Percentiles rank a stretch among this genome's conserved stretches.
These are phyloP conservation scores for Cabera pusaria DNA, from an alignment of 2,888 invertebrate species.

Conservation along the genomic window DNA sequence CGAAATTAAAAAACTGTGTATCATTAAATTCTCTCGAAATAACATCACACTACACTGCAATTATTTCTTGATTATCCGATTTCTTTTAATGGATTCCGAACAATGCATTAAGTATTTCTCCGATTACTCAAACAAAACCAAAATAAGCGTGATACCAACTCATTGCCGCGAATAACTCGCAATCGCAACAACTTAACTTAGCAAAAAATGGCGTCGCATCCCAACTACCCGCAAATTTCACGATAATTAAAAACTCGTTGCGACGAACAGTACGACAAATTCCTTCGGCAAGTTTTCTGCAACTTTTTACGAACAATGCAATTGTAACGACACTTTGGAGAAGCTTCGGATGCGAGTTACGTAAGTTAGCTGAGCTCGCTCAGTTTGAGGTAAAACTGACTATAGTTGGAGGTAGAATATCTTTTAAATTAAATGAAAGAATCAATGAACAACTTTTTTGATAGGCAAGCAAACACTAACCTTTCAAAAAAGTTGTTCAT, in stretches of 20 bases:
- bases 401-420: constrained; percentile 1
- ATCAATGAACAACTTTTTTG: no score
- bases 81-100: no score
- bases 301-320: constrained; percentile 41
- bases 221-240: constrained; percentile 18
- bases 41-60: no score
- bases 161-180: constrained; percentile 9
- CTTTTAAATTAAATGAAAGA: no score
- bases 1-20: no score
- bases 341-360: constrained; percentile 26
- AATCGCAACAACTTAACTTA: constrained; percentile 15
- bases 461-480: no score
- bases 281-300: constrained; percentile 34
- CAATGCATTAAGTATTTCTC: no score
- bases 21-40: no score
- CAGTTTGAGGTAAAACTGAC: constrained; percentile 17
- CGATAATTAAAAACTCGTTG: constrained; percentile 31
- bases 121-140: constrained; percentile 7
- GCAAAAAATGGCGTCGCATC: constrained; percentile 8
- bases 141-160: constrained; percentile 9
- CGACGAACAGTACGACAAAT: constrained; percentile 31
- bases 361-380: constrained; percentile 21
- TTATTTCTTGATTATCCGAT: no score
- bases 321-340: constrained; percentile 37
- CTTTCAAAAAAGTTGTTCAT: no score